A percentile compares a stretch with the other conserved stretches of the same genome.
phyloP scores from a whole-genome alignment of 2,888 invertebrate species.

The Tetragonula carbonaria region DNA sequence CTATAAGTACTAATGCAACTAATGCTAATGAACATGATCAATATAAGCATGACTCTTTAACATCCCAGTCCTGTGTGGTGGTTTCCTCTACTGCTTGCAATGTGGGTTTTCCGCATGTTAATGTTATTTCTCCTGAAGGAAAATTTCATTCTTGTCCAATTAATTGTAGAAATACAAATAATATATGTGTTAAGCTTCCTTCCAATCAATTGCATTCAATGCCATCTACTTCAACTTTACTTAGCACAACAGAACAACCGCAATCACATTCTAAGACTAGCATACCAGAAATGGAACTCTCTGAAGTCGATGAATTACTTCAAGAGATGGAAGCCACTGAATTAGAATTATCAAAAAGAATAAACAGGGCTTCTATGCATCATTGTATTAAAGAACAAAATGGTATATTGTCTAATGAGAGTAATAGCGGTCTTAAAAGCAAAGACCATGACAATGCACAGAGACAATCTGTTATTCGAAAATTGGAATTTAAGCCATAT shows the following conservation, averaged over 20 bases:
- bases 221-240: slow-evolving; percentile 70
- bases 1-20: slow-evolving; percentile 63
- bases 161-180: slow-evolving; percentile 59
- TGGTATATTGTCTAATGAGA: slow-evolving; percentile 21
- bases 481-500: slow-evolving; percentile 62
- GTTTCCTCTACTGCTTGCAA: slow-evolving; percentile 57
- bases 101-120: slow-evolving; percentile 73
- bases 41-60: slow-evolving; percentile 74
- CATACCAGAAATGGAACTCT: slow-evolving; percentile 79
- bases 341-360: slow-evolving; percentile 78
- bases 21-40: slow-evolving; percentile 61
- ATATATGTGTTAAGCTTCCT: slow-evolving; percentile 56
- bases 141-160: slow-evolving; percentile 52
- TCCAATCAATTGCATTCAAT: slow-evolving; percentile 64
- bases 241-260: slow-evolving; percentile 69
- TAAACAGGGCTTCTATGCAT: slow-evolving; percentile 57
- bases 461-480: slow-evolving; percentile 39
- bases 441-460: slow-evolving; percentile 1
- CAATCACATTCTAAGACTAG: slow-evolving; percentile 57
- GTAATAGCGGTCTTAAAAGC: slow-evolving; percentile 1
- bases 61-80: slow-evolving; percentile 56
- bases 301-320: slow-evolving; percentile 83
- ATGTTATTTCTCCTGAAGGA: slow-evolving; percentile 59
- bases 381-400: slow-evolving; percentile 52
- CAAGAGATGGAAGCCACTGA: slow-evolving; percentile 83